Evolutionary conservation across 2,888 invertebrate species (phyloP), one percentile per base, ranked within the genome.

Genomic region (Agrilus biguttatus): DNA sequence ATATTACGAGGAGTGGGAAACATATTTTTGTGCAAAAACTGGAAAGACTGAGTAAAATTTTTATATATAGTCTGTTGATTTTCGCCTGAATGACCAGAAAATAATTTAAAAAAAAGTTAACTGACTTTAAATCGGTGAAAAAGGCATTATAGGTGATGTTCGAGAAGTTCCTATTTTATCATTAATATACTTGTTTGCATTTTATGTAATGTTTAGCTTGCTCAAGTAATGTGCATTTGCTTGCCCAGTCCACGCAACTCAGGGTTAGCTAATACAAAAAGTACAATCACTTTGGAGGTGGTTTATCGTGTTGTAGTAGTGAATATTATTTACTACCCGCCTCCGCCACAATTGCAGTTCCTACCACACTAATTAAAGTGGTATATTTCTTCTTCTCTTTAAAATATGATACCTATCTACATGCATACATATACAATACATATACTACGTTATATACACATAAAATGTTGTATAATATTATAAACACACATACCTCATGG

Each of bases 41-140:
- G 67, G 67, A 67, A 69, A 69, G 69, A 69, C 69, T 69, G 69
- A 69, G 67, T 67, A 67, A 67, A 67, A 66, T 63, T 65, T 66
- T 28, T 28, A 28, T 66, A 66, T 65, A 65, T 66, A 65, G 66
- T 66, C 65, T 66, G 67, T 67, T 67, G 60, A 66, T 66, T 66
- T 66, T 66, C 65, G 66, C 64, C 61, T 60, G 57, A 51, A 63
- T 63, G 63, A 64, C 62, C 63, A 63, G 63, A 63, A 62, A 60
- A 60, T 63, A 60, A 65, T 63, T 63, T 65, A 65, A 65, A 65
- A 63, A 65, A 66, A 62, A 62, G 63, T 64, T 63, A 57, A 61
- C 65, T 64, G 65, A 63, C 65, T 66, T 23, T 28, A 10, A 28
- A 28, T 28, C 28, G 28, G 28, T 28, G 28, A 28, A 28, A 28